Percentiles rank a stretch among this genome's conserved stretches.
Conservation (phyloP, 2,888 invertebrate species). For the Aporophyla nigra region DNA sequence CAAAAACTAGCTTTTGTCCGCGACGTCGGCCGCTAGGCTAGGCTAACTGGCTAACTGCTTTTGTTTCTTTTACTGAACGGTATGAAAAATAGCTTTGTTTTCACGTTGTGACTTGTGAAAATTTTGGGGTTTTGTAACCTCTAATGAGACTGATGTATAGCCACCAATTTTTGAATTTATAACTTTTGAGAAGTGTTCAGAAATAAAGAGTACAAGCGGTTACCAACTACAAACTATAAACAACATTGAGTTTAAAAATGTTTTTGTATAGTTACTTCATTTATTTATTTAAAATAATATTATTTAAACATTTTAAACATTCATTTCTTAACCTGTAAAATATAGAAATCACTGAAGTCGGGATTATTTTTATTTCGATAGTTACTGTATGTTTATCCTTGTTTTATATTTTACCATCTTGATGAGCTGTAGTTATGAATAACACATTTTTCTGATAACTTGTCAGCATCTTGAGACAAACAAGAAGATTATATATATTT, state of each 20-base stretch:
- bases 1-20: slow-evolving; percentile 56
- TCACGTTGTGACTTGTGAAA: background rate
- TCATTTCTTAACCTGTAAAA: too few species aligned
- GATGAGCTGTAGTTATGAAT: background rate
- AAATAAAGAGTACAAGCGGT: background rate
- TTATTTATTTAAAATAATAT: background rate
- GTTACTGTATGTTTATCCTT: background rate
- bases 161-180: background rate
- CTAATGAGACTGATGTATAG: background rate
- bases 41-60: slow-evolving; percentile 28
- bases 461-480: background rate
- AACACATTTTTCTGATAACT: slow-evolving; percentile 6
- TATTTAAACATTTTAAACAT: background rate
- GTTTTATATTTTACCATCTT: background rate
- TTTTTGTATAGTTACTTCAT: background rate
- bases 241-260: too few species aligned
- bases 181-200: background rate
- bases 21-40: slow-evolving; percentile 33
- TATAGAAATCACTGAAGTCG: background rate
- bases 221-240: background rate
- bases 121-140: slow-evolving; percentile 1
- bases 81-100: slow-evolving; percentile 50
- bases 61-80: slow-evolving; percentile 36
- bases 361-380: background rate
- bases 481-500: background rate